Evolutionary conservation across 1,140 invertebrate species (phyloP), one percentile per base, ranked within the genome.

Genomic region (Trichonephila clavata): DNA sequence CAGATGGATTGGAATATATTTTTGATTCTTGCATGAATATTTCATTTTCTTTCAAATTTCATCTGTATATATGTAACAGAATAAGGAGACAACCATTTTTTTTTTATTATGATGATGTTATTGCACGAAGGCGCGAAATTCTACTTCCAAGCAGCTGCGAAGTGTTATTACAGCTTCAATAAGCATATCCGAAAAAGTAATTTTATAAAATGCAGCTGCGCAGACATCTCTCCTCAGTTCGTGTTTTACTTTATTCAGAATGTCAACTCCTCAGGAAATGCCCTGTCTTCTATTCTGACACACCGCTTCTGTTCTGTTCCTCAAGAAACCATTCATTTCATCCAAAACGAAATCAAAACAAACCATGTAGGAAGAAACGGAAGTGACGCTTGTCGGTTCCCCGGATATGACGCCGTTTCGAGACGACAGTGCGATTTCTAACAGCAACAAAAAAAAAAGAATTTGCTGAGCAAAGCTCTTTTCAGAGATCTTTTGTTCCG

Each of bases 191-290:
- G 20, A 88, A 65, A 80, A 80, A 90, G 88, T 68, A 90, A 90
- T 90, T 90, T 90, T 68, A 80, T 90, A 90, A 90, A 90, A 90
- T 90, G 68, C 88, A 90, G 65, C 88, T 90, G 88, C 88, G 68
- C 16, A n/a, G 86, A 61, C 50, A 32, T 24, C 59, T 39, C 86
- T 50, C n/a, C 32, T 18, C 61, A 68, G 27, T 14, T 77, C 71
- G 16, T 57, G 20, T 80, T 90, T 39, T 59, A 80, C 61, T 80
- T 77, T 90, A 90, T 80, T 80, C 71, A 68, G 88, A 80, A 27
- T 88, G 86, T 88, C 86, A 83, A 57, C 71, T 27, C 50, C 14
- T 10, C 84, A 90, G 88, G 88, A 90, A 90, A 90, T 90, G 43
- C 43, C 88, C 63, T 90, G 88, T 90, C 68, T 63, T 88, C 88